phyloP scores from a whole-genome alignment of 2,113 vertebrate species.

The Cryptotis parvus region DNA sequence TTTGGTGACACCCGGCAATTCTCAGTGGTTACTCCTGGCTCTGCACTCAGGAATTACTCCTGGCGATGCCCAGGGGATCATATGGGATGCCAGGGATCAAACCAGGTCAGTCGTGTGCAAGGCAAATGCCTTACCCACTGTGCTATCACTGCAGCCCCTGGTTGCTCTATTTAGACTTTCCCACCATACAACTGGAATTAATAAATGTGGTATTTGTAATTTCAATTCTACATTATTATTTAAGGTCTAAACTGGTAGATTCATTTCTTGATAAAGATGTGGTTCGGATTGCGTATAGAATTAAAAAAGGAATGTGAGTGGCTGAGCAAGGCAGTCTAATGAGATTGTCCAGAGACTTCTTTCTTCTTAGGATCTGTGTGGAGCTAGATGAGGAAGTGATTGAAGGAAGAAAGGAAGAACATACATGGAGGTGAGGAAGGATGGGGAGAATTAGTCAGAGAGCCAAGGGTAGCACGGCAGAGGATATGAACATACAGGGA shows the following conservation, averaged over 20 bases:
- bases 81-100: too few species aligned
- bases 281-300: background rate
- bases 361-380: background rate
- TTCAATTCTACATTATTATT: background rate
- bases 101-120: too few species aligned
- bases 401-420: background rate
- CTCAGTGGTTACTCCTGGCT: too few species aligned
- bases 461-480: too few species aligned
- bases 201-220: background rate
- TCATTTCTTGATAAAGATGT: background rate
- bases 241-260: background rate
- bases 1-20: too few species aligned
- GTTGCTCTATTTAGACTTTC: background rate
- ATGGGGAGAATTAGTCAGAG: background rate
- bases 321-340: background rate
- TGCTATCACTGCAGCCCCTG: too few species aligned
- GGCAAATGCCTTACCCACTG: too few species aligned
- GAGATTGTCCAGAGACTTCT: background rate
- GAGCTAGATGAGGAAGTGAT: background rate
- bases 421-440: background rate
- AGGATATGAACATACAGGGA: background rate
- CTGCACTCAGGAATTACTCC: too few species aligned
- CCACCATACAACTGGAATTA: conserved; percentile 2
- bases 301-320: background rate
- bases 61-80: too few species aligned